Evolutionary conservation across 92 coral and sea anemone species (phyloP), one percentile per base, ranked within the genome.

Genomic region (Epizoanthus fatuus): DNA sequence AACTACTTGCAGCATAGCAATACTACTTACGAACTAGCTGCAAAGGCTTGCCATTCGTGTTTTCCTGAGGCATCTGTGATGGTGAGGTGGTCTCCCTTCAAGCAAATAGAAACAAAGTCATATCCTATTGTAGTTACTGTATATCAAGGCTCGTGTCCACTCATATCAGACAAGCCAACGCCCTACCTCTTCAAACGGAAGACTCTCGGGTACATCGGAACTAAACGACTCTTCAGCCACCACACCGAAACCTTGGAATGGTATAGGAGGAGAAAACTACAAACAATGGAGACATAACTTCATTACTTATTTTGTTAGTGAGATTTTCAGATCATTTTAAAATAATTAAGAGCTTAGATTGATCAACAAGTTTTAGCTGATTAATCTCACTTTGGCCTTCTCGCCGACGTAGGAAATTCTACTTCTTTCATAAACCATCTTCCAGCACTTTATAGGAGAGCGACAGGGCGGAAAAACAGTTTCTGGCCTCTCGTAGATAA

Each of bases 1-100:
- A 49, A 5, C 49, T 44, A 5, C 6, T 44, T 49, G 53, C 11
- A 12, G 53, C 7, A 40, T 60, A 49, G 8, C 32, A 22, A 20
- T 63, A 17, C 22, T 38, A 80, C 98, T 94, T 87, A 94, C 98
- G 95, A 92, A 1, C 92, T 89, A 11, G 93, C 89, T 37, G 95
- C 92, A 83, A 92, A 94, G 20, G 95, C 98, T 77, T 90, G 90
- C 98, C 98, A 94, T 65, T 94, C 95, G 4, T 83, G 84, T 59
- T 62, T 92, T 17, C 95, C 93, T 29, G 95, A 87, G 32, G 95
- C 98, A 68, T 92, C 98, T 25, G 98, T 92, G 16, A 94, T 86
- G 9, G 98, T 94, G 44, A 94, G 79, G 53, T 85, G 95, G 39
- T 92, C 95, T 45, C 92, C 98, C 98, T 94, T 35, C 6, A 17